Evolutionary conservation across 1,140 invertebrate genomes (phyloP), one percentile per base, ranked within the genome.

Genomic region (Drosophila nannoptera): DNA sequence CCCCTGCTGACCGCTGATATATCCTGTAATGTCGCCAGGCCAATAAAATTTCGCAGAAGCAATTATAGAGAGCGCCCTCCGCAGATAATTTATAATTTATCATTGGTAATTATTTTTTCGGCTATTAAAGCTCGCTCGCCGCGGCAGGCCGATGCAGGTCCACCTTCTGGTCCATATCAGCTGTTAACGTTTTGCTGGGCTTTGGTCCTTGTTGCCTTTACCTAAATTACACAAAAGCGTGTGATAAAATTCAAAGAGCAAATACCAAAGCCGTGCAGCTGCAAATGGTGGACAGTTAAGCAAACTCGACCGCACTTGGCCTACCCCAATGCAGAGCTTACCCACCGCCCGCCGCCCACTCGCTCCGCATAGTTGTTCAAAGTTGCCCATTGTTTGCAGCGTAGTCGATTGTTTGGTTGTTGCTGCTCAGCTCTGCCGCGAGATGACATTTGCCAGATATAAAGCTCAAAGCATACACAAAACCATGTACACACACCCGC

Each of bases 361-460:
- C 40, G 49, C 56, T 53, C 53, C 56, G 60, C 42, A 68, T 75
- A 72, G 81, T 81, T 80, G 82, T 65, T 71, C 66, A 73, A 74
- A 86, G 81, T 81, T 81, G 81, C 58, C 62, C 70, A 69, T 73
- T 73, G 66, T 69, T 63, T 69, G 63, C 53, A 55, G 40, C 46
- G 60, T 46, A 35, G 54, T 69, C 59, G 70, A 58, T 65, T 63
- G 50, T 70, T 63, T 45, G 14, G 62, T 36, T 66, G 40, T 52
- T 68, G 54, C 33, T 63, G 33, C 48, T 59, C 38, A 50, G 69
- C 45, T 42, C 45, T 72, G 69, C 53, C 62, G 71, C 69, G 63
- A 77, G 81, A 84, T 86, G 81, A 84, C 81, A 84, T 84, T 86
- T 70, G 59, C 65, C 70, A 84, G 81, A 84, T 86, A 84, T 80